Evolutionary conservation across 2,888 invertebrate species (phyloP), one percentile per base, ranked within the genome.

Genomic region (Merodon equestris): DNA sequence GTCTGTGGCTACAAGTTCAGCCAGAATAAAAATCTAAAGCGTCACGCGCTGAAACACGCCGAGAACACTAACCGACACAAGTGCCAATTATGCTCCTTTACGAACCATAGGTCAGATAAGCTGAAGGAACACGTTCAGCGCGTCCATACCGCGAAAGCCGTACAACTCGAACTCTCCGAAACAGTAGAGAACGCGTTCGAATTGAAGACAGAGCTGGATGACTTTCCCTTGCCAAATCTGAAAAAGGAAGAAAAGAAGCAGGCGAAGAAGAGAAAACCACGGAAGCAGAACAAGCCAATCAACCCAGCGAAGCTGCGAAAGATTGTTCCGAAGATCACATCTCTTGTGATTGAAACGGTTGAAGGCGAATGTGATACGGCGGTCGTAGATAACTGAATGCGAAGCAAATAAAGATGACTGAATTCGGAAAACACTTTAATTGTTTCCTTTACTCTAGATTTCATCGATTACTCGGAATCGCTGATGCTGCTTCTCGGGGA

Each of bases 391-490:
- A 7, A 27, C 7, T 27, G 27, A 27, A 27, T 7, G n/a, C n/a
- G n/a, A 27, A 27, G 7, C 7, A 27, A 27, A 7, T 27, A 27
- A 27, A 27, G 27, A 27, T 2, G 2, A 27, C 7, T 27, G 27
- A n/a, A n/a, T 27, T 27, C 7, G 27, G 7, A 48, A 12, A 58
- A 7, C 17, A 36, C 56, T 61, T 71, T 71, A 54, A 61, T 71
- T 71, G 5, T 13, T 12, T 4, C 9, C 3, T 19, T 88, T 91
- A 95, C 3, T 19, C 88, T 91, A 95, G 71, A 95, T 88, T 88
- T 92, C 91, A 86, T 95, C 93, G 44, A 96, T 89, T 56, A 96
- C 90, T 85, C 92, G 94, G 86, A 97, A 97, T 83, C 92, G 91
- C 64, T 93, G 92, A 86, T 95, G 95, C 82, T 96, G 93, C 19